Percentiles rank a stretch among this genome's conserved stretches.
Conservation (phyloP, 2,113 vertebrate species). For the Typhlomys cinereus region DNA sequence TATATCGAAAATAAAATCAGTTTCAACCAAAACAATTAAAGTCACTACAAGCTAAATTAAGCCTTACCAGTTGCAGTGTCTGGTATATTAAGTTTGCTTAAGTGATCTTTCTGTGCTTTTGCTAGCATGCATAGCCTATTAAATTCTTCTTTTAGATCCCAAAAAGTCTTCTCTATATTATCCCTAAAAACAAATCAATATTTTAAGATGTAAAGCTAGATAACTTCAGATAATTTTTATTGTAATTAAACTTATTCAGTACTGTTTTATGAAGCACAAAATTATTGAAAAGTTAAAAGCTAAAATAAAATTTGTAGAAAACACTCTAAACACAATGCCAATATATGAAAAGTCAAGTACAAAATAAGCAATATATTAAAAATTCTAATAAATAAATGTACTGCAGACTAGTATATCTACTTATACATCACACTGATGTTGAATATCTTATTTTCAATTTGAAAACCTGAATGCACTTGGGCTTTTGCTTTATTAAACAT, state of each 20-base stretch:
- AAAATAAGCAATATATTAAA: conserved; percentile 56
- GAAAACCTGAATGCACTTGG: conserved; percentile 43
- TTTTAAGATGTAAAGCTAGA: conserved; percentile 74
- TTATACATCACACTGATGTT: conserved; percentile 31
- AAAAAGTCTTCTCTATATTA: conserved; percentile 90
- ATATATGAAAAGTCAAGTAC: conserved; percentile 39
- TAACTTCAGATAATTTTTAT: conserved; percentile 56
- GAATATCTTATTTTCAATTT: conserved; percentile 36
- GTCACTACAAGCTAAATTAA: conserved; percentile 75
- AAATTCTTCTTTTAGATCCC: conserved; percentile 95
- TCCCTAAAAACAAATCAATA: conserved; percentile 87
- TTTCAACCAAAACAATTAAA: conserved; percentile 49
- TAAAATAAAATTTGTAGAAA: conserved; percentile 53
- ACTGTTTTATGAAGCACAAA: conserved; percentile 19
- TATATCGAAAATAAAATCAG: conserved; percentile 54
- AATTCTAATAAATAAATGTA: conserved; percentile 39
- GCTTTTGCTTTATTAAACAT: conserved; percentile 43
- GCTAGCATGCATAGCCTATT: conserved; percentile 92
- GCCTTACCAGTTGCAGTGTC: conserved; percentile 91
- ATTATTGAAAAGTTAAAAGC: conserved; percentile 21
- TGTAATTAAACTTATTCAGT: conserved; percentile 55
- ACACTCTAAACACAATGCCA: not conserved
- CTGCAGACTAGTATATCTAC: not conserved
- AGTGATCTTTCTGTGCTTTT: conserved; percentile 94
- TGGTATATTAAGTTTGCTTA: conserved; percentile 92